These are phyloP conservation scores for Drosophila subobscura DNA, from an alignment of 1,140 invertebrate species.

Conservation along the genomic window DNA sequence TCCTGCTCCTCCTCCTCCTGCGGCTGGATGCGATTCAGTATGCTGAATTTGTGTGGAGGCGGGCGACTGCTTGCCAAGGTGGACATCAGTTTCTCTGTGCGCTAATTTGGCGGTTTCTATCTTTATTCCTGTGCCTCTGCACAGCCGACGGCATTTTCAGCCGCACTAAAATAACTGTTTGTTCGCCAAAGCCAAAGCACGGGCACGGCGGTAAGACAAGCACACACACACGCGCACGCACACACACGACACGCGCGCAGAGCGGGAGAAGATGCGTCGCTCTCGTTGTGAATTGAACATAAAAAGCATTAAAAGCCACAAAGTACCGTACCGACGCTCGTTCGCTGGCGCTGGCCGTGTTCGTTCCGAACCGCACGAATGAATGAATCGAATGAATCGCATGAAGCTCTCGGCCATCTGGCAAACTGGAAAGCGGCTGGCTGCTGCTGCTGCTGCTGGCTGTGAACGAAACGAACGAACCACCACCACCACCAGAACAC, in stretches of 20 bases:
- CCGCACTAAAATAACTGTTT: slow-evolving; percentile 2
- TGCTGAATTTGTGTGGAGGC: slow-evolving; percentile 60
- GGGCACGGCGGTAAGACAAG: too few species aligned
- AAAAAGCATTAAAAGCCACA: too few species aligned
- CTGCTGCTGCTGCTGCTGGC: too few species aligned
- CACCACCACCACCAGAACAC: too few species aligned
- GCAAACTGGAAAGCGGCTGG: slow-evolving; percentile 3
- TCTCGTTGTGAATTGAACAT: too few species aligned
- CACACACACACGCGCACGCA: too few species aligned
- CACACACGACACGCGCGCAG: too few species aligned
- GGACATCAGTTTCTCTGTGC: slow-evolving; percentile 65
- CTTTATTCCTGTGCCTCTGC: slow-evolving; percentile 16
- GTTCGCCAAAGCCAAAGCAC: slow-evolving; percentile 8
- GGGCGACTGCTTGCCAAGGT: slow-evolving; percentile 74
- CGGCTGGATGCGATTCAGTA: slow-evolving; percentile 25
- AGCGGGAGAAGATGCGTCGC: slow-evolving; percentile 10
- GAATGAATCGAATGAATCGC: too few species aligned
- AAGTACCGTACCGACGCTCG: too few species aligned
- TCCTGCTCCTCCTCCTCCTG: slow-evolving; percentile 31
- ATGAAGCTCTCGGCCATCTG: neutral
- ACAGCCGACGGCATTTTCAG: slow-evolving; percentile 50
- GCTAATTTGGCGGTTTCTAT: slow-evolving; percentile 2
- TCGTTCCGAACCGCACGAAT: too few species aligned
- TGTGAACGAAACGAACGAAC: too few species aligned
- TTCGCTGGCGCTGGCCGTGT: too few species aligned